phyloP scores from a whole-genome alignment of 2,113 vertebrate species.

The Haemorhous mexicanus region DNA sequence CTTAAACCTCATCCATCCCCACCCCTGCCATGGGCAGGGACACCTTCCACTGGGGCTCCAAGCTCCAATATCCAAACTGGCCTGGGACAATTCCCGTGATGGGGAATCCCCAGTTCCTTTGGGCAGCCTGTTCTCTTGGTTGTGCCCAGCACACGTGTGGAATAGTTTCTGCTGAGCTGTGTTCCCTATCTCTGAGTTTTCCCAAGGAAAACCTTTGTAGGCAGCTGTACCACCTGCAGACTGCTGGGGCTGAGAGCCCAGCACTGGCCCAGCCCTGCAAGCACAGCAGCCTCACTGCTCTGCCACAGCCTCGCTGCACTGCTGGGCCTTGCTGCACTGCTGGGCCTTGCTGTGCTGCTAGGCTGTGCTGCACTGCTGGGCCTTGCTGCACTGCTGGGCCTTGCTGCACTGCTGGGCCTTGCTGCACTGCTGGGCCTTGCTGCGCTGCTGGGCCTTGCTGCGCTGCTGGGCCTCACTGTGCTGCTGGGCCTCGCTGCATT shows the following conservation, averaged over 20 bases:
- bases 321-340: rapidly evolving
- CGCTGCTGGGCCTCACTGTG: too few species aligned
- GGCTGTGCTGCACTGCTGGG: too few species aligned
- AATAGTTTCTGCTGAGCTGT: rapidly evolving
- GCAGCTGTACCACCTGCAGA: rapidly evolving
- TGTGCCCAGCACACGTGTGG: not conserved
- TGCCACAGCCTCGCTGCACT: too few species aligned
- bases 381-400: too few species aligned
- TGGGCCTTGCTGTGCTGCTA: not conserved
- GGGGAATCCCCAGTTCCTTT: too few species aligned
- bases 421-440: rapidly evolving
- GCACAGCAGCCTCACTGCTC: not conserved
- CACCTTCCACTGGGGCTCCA: not conserved
- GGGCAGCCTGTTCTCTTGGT: too few species aligned
- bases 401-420: rapidly evolving
- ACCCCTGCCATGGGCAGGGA: not conserved
- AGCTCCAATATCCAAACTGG: rapidly evolving
- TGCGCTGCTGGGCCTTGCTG: not conserved
- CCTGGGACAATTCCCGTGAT: rapidly evolving
- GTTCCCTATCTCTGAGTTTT: rapidly evolving
- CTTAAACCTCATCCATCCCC: not conserved
- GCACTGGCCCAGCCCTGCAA: not conserved
- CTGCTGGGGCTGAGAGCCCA: rapidly evolving
- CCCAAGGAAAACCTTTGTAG: rapidly evolving
- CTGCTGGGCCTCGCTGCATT: rapidly evolving